Conservation (phyloP, 2,888 invertebrate genomes). For the Cephus pygmeus region DNA sequence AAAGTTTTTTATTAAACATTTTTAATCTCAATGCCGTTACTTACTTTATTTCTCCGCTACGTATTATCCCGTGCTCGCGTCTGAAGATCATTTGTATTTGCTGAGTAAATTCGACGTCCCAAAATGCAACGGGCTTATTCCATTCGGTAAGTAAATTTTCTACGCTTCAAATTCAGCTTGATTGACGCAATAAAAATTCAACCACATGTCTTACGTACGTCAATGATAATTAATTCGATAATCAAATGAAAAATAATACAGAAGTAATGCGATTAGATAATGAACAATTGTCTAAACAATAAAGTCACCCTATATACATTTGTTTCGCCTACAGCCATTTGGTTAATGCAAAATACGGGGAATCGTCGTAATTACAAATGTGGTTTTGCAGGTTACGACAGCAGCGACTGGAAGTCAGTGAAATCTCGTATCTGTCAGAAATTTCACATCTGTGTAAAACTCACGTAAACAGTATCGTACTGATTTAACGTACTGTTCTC, state of each 20-base stretch:
- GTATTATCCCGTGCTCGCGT: background rate
- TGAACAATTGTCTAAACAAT: background rate
- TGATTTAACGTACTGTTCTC: background rate
- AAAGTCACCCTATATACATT: background rate
- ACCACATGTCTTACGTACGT: background rate
- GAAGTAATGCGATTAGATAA: background rate
- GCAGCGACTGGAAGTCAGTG: background rate
- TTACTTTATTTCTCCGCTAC: too few relatives aligned
- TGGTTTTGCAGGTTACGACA: background rate
- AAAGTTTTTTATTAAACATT: background rate
- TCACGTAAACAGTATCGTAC: background rate
- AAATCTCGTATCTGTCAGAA: background rate
- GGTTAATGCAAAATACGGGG: background rate
- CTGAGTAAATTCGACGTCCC: background rate
- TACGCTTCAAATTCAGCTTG: background rate
- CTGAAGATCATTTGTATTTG: background rate
- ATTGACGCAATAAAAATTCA: background rate
- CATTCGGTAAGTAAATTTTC: background rate
- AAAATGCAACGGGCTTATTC: background rate
- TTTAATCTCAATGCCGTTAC: background rate
- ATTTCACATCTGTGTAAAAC: background rate
- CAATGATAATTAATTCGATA: background rate
- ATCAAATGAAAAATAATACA: background rate
- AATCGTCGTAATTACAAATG: background rate
- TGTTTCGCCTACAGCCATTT: background rate